Evolutionary conservation across 1,140 invertebrate genomes (phyloP).

Genomic region (Drosophila mauritiana): DNA sequence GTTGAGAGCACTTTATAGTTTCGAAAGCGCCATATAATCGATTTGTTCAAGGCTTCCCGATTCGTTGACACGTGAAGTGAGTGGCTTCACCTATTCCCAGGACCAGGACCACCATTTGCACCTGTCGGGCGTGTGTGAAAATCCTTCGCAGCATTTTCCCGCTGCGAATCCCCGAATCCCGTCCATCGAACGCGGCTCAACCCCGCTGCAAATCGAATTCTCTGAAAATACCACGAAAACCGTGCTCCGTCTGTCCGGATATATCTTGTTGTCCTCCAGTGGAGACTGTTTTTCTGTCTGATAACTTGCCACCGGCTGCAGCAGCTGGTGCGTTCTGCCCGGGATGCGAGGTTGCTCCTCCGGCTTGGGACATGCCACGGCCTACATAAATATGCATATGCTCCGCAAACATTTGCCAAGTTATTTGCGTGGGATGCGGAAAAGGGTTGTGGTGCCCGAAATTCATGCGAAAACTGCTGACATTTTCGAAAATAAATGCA

Average conservation of each 20-base stretch:
- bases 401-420: conserved; percentile 72
- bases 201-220: conserved; percentile 48
- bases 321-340: conserved; percentile 13
- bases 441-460: conserved; percentile 30
- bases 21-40: background rate
- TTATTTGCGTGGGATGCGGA: background rate
- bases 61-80: conserved; percentile 11
- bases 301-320: conserved; percentile 25
- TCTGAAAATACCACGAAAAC: conserved; percentile 42
- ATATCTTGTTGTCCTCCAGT: background rate
- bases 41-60: background rate
- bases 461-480: conserved; percentile 79
- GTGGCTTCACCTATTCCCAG: conserved; percentile 1
- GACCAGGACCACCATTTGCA: conserved; percentile 19
- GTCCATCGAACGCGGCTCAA: conserved; percentile 9
- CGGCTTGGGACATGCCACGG: conserved; percentile 39
- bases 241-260: conserved; percentile 2
- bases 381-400: conserved; percentile 80
- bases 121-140: conserved; percentile 18
- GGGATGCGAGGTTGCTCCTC: conserved; percentile 5
- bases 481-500: conserved; percentile 77
- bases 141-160: background rate
- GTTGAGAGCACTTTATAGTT: conserved; percentile 3
- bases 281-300: conserved; percentile 16
- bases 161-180: conserved; percentile 9